Evolutionary conservation across 2,797 vertebrate genomes (phyloP), one percentile per base, ranked within the genome.

Genomic region (Leucoraja ocellata): DNA sequence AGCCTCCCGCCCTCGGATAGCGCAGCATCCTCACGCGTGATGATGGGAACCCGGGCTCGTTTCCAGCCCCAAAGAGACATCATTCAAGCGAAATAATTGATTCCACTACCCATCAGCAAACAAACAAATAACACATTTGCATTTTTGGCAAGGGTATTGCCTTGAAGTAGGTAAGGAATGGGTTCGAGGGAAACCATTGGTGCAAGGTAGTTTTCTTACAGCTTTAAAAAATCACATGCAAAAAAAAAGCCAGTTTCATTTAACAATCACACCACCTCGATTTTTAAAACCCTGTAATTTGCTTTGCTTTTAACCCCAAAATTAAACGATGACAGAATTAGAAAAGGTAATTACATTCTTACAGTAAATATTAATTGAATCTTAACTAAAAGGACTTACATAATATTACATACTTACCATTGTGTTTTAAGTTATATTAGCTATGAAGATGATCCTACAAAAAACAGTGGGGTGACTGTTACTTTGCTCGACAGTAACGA

Each of bases 401-500:
- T 16, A 68, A 83, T 0, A 84, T 28, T 58, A 32, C n/a, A 32
- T 36, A 88, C 84, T 88, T 8, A 88, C 84, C 84, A 88, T 88
- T 88, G 36, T 88, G n/a, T n/a, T 65, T 58, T 13, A 88, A 88
- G 61, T 88, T 68, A 32, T 32, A 88, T 2, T 10, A 88, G 6
- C 14, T 32, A 65, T 36, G 16, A 68, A 2, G 16, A 68, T 68
- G 61, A 68, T 6, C 28, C 36, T 91, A 46, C 11, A 74, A 74
- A 74, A 46, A 21, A 3, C 4, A 54, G 46, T 54, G 46, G 46
- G 25, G 46, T 73, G 71, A 16, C 36, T 76, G 71, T 92, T 92
- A 92, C 90, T 92, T 74, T 73, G 63, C 90, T 73, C 90, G 90
- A 92, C 90, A 76, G 71, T 92, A 74, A 92, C 90, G 90, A 76